A percentile compares a stretch with the other conserved stretches of the same genome.
phyloP scores from a whole-genome alignment of 30 jellyfish, hydroid and myxozoan genomes.

The Aurelia coerulea region DNA sequence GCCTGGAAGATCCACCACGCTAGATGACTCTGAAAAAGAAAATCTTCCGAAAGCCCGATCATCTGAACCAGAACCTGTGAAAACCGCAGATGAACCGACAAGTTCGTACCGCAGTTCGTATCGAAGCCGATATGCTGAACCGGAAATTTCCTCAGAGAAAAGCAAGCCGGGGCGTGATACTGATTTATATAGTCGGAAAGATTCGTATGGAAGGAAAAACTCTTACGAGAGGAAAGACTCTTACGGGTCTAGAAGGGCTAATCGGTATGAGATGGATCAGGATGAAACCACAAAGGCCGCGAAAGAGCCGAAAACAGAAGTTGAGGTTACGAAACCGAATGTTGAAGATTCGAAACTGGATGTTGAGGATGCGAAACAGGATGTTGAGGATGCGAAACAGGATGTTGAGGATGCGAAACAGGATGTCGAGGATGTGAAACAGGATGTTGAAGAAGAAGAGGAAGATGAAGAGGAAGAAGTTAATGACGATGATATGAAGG shows the following conservation, averaged over 20 bases:
- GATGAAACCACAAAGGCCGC: conserved; percentile 6
- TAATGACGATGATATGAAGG: conserved; percentile 4
- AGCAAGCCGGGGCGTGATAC: not conserved
- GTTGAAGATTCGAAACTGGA: not conserved
- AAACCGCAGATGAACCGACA: conserved; percentile 21
- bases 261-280: not conserved
- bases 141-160: not conserved
- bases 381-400: not conserved
- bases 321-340: conserved; percentile 10
- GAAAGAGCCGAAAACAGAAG: conserved; percentile 11
- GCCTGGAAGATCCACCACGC: conserved; percentile 17
- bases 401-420: no score
- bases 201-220: not conserved
- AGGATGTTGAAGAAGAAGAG: conserved; percentile 9
- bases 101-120: conserved; percentile 23
- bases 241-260: not conserved
- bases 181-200: conserved; percentile 5
- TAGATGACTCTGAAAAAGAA: conserved; percentile 29
- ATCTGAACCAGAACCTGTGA: not conserved
- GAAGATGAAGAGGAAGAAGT: conserved; percentile 10
- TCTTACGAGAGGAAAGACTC: conserved; percentile 20
- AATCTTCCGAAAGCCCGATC: not conserved
- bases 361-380: conserved; percentile 1
- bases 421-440: not conserved
- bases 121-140: conserved; percentile 14